phyloP scores from a whole-genome alignment of 2,113 vertebrate species.

The Cheirogaleus medius region DNA sequence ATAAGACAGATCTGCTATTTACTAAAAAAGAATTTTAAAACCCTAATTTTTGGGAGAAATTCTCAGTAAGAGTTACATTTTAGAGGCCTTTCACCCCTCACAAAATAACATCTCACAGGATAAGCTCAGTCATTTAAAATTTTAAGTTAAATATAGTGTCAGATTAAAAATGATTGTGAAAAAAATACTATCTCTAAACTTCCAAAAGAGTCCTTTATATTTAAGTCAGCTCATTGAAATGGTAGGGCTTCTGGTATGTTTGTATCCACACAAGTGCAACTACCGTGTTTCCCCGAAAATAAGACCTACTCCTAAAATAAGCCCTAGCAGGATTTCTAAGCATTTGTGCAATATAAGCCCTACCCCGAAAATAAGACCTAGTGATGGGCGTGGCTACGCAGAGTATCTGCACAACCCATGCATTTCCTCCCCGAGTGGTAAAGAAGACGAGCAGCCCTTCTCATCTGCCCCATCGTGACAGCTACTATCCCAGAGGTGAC shows the following conservation, averaged over 20 bases:
- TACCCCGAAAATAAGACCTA: no score
- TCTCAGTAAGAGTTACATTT: background rate
- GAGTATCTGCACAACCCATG: no score
- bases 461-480: no score
- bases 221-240: background rate
- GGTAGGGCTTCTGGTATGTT: background rate
- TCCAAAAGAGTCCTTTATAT: background rate
- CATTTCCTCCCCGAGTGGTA: no score
- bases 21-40: conserved; percentile 1
- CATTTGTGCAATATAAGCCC: no score
- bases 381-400: no score
- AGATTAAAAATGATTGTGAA: background rate
- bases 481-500: no score
- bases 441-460: no score
- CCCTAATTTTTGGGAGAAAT: background rate
- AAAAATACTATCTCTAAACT: background rate
- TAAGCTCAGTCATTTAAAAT: conserved; percentile 7
- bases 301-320: no score
- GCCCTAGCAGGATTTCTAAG: no score
- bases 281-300: no score
- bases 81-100: background rate
- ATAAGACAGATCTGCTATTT: background rate
- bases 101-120: background rate
- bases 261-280: no score
- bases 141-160: background rate